phyloP scores from a whole-genome alignment of 2,113 vertebrate genomes.

The Leucopsar rothschildi region DNA sequence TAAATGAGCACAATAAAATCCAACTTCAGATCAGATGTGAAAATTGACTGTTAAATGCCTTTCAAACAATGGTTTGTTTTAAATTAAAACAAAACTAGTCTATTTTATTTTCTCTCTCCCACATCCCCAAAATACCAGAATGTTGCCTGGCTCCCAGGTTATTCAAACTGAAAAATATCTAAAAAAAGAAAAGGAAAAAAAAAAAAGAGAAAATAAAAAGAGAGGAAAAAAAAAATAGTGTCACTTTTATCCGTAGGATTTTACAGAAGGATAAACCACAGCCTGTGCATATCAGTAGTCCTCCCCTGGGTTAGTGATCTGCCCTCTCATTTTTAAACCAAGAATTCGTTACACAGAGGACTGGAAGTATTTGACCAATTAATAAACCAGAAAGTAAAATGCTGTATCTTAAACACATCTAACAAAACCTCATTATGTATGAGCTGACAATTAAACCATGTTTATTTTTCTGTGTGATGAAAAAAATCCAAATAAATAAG shows the following conservation, averaged over 20 bases:
- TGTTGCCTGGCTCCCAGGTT: not conserved
- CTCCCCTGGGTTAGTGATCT: slow-evolving; percentile 2
- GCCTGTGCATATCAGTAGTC: not conserved
- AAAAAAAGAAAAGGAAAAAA: too few relatives aligned
- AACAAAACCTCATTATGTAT: slow-evolving; percentile 9
- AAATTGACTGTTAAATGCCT: slow-evolving; percentile 14
- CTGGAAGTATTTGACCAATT: slow-evolving; percentile 16
- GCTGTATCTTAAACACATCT: not conserved
- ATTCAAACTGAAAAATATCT: not conserved
- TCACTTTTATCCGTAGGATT: slow-evolving; percentile 9
- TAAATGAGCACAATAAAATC: slow-evolving; percentile 13
- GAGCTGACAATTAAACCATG: not conserved
- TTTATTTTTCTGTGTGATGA: not conserved
- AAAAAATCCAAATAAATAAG: not conserved
- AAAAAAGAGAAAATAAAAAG: too few relatives aligned
- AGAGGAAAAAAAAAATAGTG: not conserved
- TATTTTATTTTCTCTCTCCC: not conserved
- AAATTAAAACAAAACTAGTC: not conserved
- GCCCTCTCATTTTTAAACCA: slow-evolving; percentile 24
- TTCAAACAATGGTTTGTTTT: not conserved
- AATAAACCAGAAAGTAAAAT: slow-evolving; percentile 45
- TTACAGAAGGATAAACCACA: slow-evolving; percentile 30
- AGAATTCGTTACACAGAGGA: not conserved
- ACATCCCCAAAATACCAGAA: not conserved
- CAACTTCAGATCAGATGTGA: slow-evolving; percentile 21